These are phyloP conservation scores for Pseudolaguvia tuberculata DNA, from an alignment of 2,113 vertebrate species.

Conservation along the genomic window DNA sequence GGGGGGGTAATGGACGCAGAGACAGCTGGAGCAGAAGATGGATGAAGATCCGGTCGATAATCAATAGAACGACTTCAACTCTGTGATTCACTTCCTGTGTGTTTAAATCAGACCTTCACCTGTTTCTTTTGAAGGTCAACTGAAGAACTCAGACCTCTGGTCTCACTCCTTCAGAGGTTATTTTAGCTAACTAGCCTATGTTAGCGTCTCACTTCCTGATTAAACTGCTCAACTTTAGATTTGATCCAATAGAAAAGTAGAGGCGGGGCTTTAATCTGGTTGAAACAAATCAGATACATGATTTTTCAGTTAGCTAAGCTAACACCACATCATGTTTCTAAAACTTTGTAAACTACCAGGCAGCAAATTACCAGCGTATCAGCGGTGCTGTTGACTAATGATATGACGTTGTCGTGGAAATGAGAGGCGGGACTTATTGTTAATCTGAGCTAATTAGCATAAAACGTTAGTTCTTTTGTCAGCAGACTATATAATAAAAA, in stretches of 20 bases:
- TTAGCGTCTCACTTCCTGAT: not conserved
- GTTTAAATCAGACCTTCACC: not conserved
- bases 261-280: not conserved
- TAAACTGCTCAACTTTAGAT: not conserved
- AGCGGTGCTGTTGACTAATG: not conserved
- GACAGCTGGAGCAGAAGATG: not conserved
- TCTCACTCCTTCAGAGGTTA: not conserved
- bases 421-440: not conserved
- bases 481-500: not conserved
- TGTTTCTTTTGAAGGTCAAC: not conserved
- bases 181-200: not conserved
- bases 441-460: not conserved
- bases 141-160: not conserved
- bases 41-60: slow-evolving; percentile 4
- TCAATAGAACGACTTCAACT: slow-evolving; percentile 1
- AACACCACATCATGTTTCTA: not conserved
- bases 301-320: not conserved
- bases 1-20: slow-evolving; percentile 3
- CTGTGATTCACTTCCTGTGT: slow-evolving; percentile 11
- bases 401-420: too few species aligned
- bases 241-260: not conserved
- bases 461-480: not conserved
- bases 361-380: not conserved
- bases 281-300: not conserved
- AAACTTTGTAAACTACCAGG: not conserved